A percentile compares a stretch with the other conserved stretches of the same genome.
These are phyloP conservation scores for Micoletzkya japonica DNA, from an alignment of 2,888 invertebrate species.

Conservation along the genomic window DNA sequence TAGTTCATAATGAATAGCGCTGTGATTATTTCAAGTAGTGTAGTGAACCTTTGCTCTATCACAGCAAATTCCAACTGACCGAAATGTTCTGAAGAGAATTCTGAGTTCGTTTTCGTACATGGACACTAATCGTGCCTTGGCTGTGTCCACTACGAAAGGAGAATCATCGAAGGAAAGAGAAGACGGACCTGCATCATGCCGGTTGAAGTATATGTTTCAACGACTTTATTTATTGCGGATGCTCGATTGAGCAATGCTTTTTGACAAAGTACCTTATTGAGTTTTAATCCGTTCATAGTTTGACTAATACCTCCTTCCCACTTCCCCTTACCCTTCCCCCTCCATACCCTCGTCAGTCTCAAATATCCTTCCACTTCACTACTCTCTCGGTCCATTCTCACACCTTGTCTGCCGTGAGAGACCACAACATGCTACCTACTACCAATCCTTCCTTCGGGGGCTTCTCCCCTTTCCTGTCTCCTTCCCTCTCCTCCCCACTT, in stretches of 20 bases:
- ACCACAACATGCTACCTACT: neutral
- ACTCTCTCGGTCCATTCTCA: neutral
- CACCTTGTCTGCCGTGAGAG: neutral
- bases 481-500: constrained; percentile 6
- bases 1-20: neutral
- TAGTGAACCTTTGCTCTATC: neutral
- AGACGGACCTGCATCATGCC: constrained; percentile 37
- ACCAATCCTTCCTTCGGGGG: too few species aligned
- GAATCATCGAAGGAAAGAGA: constrained; percentile 57
- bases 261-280: neutral
- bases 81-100: constrained; percentile 55
- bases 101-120: constrained; percentile 62
- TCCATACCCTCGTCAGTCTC: neutral
- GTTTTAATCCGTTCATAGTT: neutral
- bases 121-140: constrained; percentile 50
- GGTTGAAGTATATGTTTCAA: neutral
- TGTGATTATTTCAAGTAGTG: neutral
- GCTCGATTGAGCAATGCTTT: too few species aligned
- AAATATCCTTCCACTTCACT: neutral
- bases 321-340: neutral
- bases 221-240: too few species aligned
- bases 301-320: too few species aligned
- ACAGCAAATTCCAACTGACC: constrained; percentile 39
- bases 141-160: constrained; percentile 51
- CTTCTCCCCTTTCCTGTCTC: neutral